Base-by-base conservation (phyloP, 2,797 vertebrate species). In the Peromyscus aztecus region DNA sequence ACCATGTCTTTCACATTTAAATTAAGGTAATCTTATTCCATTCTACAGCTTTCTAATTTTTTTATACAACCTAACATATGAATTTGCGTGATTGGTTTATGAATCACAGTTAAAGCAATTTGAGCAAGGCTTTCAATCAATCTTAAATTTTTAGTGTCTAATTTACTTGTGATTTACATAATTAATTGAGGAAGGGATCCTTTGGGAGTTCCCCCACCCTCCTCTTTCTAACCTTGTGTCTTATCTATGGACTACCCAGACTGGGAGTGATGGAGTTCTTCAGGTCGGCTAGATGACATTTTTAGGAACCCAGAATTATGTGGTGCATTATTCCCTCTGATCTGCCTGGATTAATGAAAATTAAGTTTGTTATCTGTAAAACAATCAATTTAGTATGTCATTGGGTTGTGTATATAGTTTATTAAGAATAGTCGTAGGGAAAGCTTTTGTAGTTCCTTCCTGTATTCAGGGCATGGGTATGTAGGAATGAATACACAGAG, bases 1-100 rank as follows among this genome's bases (percentile, higher is more conserved):
- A 97, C 98, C 98, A 98, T 98, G 98, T 98, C 98, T 98, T 98
- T 98, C 98, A 98, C 98, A 97, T 98, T 98, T 98, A 98, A 98
- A 99, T 99, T 98, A 98, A 98, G 98, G 98, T 97, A 98, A 98
- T 98, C 97, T 98, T 98, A 98, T 98, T 98, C 98, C 97, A 97
- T 97, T 98, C 93, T 97, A 97, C 97, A 98, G 98, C 97, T 98
- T 98, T 97, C 98, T 98, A 98, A 98, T 98, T 98, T 97, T 96
- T 98, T 98, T 98, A 97, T 75, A 98, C 90, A 97, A 98, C 98
- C 96, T 97, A 98, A 98, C 98, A 98, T 97, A 98, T 91, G 98
- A 98, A 98, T 98, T 98, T 98, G 96, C 96, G 97, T 98, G 97
- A 98, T 98, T 98, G 98, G 98, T 98, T 98, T 98, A 98, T 98